Base-by-base conservation (phyloP, 1,140 invertebrate species). In the Hypsibius dujardini region DNA sequence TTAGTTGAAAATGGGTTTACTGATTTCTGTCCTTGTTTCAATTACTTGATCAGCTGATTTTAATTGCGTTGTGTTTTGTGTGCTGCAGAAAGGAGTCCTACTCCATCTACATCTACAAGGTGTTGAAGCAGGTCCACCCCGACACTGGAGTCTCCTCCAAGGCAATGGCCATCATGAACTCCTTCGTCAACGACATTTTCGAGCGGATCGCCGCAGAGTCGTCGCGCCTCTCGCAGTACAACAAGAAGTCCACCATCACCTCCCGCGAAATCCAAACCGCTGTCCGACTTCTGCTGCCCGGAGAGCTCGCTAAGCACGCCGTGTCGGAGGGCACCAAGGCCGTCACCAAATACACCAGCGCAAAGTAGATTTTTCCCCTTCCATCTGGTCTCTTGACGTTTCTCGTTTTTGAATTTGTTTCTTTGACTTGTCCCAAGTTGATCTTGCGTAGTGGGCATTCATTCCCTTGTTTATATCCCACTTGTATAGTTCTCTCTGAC, bases 191-290 rank as follows among this genome's bases (percentile, higher is more conserved):
- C 71, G 85, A 87, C 74, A 85, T 87, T 70, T 87, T 86, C 75
- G 84, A 86, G 74, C 80, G 85, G 46, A 85, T 87, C 62, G 85
- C 86, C 46, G 78, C 84, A 12, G 86, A 88, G 78, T 81, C 86
- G 1, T 86, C 85, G 12, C 82, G 85, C 74, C 76, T 88, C 72
- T 83, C 85, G 3, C 85, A 87, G 73, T 87, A 87, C 80, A 88
- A 86, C 79, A 88, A 88, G 77, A 78, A 83, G 1, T 84, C 83
- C 1, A 83, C 79, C 71, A 78, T 80, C 72, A 79, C 79, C 2
- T 77, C 75, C 42, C 76, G 78, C 59, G 79, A 79, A 72, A 77
- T 80, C 73, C 80, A 81, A 72, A 80, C 80, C 1, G 75, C 79
- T 47, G 79, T 80, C 14, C 75, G 80, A 59, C 74, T 81, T 59